Evolutionary conservation across 2,888 invertebrate species (phyloP), one percentile per base, ranked within the genome.

Genomic region (Odontomyia ornata): DNA sequence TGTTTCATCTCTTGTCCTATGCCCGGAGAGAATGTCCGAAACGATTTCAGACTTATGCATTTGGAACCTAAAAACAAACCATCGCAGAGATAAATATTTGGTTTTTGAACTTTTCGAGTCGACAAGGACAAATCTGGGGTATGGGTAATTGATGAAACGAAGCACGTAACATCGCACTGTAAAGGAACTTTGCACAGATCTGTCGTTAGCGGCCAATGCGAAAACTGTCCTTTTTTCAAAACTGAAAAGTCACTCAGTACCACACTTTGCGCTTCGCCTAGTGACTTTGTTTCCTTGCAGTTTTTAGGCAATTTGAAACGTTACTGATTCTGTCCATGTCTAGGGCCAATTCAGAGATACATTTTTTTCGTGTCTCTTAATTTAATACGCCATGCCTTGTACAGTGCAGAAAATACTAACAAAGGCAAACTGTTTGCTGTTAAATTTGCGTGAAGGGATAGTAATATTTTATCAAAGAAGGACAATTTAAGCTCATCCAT

Each of bases 41-140:
- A 36, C 43, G 36, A 65, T 36, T 36, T 27, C 43, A 43, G 43
- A 36, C 65, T 27, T 47, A 30, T 23, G 23, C 30, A 28, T 30
- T 69, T 30, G 11, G 30, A 30, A 65, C n/a, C 27, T 25, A 47
- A 69, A 69, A 46, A 46, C 69, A 69, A 69, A 69, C 69, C 46
- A 69, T 69, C 27, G 47, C 47, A 47, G 47, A 69, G 69, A 69
- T 69, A 69, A 69, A 69, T 69, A 69, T 69, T 69, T 69, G 69
- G 46, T 47, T 69, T 69, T 69, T 69, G 47, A 69, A 69, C 69
- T 69, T 69, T 69, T 47, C 25, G 30, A 47, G 43, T 47, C 27
- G 69, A 69, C 69, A 47, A 69, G 69, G 69, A 69, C 69, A 47
- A 69, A 69, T 69, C 25, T 47, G 11, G 47, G n/a, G 69, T 28